Evolutionary conservation across 2,888 invertebrate species (phyloP).

Genomic region (Altica lythri): DNA sequence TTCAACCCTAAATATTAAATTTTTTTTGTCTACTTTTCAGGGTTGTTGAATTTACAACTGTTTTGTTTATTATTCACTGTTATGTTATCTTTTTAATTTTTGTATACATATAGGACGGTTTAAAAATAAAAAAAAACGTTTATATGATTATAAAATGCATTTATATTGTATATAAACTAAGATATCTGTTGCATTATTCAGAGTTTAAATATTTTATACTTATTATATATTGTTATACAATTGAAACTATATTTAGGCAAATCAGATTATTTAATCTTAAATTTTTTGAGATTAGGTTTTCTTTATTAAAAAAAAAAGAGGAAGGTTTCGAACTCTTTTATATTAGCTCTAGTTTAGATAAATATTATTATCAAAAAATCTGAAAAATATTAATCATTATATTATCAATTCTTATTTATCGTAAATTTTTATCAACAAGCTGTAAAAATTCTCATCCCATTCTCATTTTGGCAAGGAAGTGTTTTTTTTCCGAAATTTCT

Average conservation of each 20-base stretch:
- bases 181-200: constrained; percentile 39
- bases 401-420: no score
- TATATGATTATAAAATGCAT: constrained; percentile 23
- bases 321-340: constrained; percentile 12
- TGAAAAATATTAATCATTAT: no score
- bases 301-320: constrained; percentile 8
- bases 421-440: no score
- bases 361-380: no score
- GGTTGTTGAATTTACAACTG: no score
- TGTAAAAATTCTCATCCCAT: no score
- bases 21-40: no score
- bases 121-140: constrained; percentile 19
- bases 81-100: constrained; percentile 7
- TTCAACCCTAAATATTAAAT: no score
- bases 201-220: constrained; percentile 37
- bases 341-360: no score
- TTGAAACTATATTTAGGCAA: constrained; percentile 31
- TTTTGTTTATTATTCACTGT: no score
- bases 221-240: constrained; percentile 40
- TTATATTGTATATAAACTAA: constrained; percentile 40
- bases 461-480: no score
- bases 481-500: no score
- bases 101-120: constrained; percentile 21
- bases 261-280: constrained; percentile 18
- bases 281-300: constrained; percentile 25